Percentiles rank a stretch among this genome's conserved stretches.
These are phyloP conservation scores for Notolabrus celidotus DNA, from an alignment of 2,797 vertebrate species.

Conservation along the genomic window DNA sequence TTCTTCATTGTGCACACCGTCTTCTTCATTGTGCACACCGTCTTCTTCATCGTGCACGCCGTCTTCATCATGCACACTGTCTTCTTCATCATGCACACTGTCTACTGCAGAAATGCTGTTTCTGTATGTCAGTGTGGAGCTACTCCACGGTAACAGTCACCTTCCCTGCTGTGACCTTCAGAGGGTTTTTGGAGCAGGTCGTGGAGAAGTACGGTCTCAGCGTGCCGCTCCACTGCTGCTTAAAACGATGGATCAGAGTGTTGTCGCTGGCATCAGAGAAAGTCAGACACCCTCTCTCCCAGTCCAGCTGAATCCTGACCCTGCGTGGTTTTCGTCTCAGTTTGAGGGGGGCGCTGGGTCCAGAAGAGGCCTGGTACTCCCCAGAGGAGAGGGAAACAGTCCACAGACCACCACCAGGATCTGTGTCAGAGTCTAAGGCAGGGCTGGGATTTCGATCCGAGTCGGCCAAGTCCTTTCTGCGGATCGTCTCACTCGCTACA, in stretches of 20 bases:
- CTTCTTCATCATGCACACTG: no score
- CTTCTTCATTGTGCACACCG: no score
- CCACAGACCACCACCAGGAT: slow-evolving; percentile 62
- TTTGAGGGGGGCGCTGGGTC: slow-evolving; percentile 38
- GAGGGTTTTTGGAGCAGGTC: slow-evolving; percentile 37
- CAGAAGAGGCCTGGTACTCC: slow-evolving; percentile 58
- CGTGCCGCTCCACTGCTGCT: slow-evolving; percentile 45
- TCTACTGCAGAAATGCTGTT: no score
- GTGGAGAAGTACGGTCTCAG: slow-evolving; percentile 50
- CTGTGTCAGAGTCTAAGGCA: background rate
- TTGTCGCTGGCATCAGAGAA: slow-evolving; percentile 57
- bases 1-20: no score
- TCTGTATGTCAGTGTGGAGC: background rate
- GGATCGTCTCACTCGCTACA: slow-evolving; percentile 60
- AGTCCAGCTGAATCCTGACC: slow-evolving; percentile 59
- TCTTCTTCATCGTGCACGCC: no score
- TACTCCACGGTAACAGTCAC: slow-evolving; percentile 37
- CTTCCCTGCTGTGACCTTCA: slow-evolving; percentile 37
- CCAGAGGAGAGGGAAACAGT: slow-evolving; percentile 62
- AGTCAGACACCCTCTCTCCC: slow-evolving; percentile 55
- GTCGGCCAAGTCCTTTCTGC: slow-evolving; percentile 63
- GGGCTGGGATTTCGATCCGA: slow-evolving; percentile 1
- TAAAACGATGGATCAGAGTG: slow-evolving; percentile 50
- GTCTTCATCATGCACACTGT: no score
- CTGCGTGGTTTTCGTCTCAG: slow-evolving; percentile 49